Evolutionary conservation across 2,113 vertebrate genomes (phyloP).

Genomic region (Ceyx melanurus): DNA sequence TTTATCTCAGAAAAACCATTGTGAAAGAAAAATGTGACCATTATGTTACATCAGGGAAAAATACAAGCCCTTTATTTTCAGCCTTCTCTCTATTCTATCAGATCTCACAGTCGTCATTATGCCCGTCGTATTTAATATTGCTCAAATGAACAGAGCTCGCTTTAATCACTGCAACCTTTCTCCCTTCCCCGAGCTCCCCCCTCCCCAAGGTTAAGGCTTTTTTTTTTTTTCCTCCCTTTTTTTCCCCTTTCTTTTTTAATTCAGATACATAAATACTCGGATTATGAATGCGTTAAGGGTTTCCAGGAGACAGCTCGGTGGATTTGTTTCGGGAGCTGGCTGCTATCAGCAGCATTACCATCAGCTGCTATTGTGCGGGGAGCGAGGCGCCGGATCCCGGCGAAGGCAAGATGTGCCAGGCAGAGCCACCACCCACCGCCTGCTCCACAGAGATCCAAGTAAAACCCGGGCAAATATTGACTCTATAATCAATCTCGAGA

Average conservation of each 20-base stretch:
- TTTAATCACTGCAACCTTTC: constrained; percentile 80
- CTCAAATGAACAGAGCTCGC: constrained; percentile 76
- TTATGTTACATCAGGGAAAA: constrained; percentile 86
- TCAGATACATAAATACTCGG: constrained; percentile 72
- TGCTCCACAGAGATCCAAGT: neutral
- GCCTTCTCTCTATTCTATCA: constrained; percentile 78
- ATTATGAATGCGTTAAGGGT: constrained; percentile 70
- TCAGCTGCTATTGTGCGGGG: constrained; percentile 52
- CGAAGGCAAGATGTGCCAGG: neutral
- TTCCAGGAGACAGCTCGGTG: constrained; percentile 73
- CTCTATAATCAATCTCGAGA: neutral
- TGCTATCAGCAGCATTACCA: constrained; percentile 50
- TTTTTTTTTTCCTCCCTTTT: neutral
- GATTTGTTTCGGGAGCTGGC: constrained; percentile 56
- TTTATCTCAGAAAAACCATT: constrained; percentile 86
- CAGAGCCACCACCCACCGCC: neutral
- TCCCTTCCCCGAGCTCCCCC: constrained; percentile 67
- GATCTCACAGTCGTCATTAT: constrained; percentile 80
- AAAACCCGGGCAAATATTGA: neutral
- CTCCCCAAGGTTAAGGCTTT: constrained; percentile 60
- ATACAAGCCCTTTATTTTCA: constrained; percentile 82
- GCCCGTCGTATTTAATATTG: constrained; percentile 78
- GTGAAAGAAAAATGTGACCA: constrained; percentile 87
- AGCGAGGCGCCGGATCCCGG: neutral
- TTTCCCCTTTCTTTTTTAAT: constrained; percentile 30